Conservation (phyloP, 2,888 invertebrate genomes). For the Drosophila lutescens region DNA sequence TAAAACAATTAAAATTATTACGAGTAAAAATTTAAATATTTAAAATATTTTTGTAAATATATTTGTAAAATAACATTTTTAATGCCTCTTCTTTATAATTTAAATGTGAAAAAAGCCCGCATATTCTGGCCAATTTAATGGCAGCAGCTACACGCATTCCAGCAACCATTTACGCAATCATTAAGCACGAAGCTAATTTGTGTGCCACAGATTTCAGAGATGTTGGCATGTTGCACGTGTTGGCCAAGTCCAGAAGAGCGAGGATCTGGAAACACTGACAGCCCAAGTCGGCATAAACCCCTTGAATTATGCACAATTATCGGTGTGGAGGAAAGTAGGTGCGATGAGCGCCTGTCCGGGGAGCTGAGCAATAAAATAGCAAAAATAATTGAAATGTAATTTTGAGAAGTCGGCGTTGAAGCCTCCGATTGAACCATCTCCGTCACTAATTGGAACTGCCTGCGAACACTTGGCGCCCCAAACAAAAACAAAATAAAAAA, state of each 20-base stretch:
- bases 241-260: slow-evolving; percentile 23
- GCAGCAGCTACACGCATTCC: slow-evolving; percentile 71
- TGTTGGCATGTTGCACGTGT: slow-evolving; percentile 73
- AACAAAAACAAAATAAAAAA: slow-evolving; percentile 2
- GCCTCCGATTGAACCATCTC: slow-evolving; percentile 57
- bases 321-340: slow-evolving; percentile 71
- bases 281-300: slow-evolving; percentile 64
- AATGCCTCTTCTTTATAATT: background rate
- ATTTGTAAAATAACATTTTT: too few relatives aligned
- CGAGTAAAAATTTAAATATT: too few relatives aligned
- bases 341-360: slow-evolving; percentile 64
- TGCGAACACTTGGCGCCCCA: slow-evolving; percentile 38
- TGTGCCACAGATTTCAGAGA: slow-evolving; percentile 51
- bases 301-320: slow-evolving; percentile 79
- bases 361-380: slow-evolving; percentile 64
- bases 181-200: slow-evolving; percentile 76
- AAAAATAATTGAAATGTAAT: slow-evolving; percentile 77
- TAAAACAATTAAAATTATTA: too few relatives aligned
- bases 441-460: slow-evolving; percentile 51
- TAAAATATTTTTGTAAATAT: too few relatives aligned
- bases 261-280: slow-evolving; percentile 39
- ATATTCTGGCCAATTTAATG: slow-evolving; percentile 51
- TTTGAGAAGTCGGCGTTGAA: slow-evolving; percentile 50
- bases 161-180: slow-evolving; percentile 78
- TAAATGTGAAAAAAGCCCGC: slow-evolving; percentile 26